These are phyloP conservation scores for Gadus chalcogrammus DNA, from an alignment of 2,113 vertebrate genomes.

Conservation along the genomic window DNA sequence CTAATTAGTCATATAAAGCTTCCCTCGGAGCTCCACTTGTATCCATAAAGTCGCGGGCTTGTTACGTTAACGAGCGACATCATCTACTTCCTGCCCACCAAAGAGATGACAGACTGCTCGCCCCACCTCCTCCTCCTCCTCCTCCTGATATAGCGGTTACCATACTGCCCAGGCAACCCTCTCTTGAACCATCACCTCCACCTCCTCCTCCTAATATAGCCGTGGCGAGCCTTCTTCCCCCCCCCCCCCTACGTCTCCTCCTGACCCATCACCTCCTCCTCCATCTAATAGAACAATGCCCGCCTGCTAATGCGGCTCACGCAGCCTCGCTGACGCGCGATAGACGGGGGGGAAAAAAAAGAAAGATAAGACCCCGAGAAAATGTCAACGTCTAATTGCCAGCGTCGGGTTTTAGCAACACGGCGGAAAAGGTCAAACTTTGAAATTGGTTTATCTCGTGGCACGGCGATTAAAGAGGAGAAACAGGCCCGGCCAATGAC, in stretches of 20 bases:
- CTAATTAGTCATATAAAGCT: too few species aligned
- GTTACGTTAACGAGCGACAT: too few species aligned
- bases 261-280: constrained; percentile 18
- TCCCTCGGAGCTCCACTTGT: too few species aligned
- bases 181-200: background rate
- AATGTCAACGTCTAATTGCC: constrained; percentile 65
- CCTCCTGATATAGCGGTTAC: constrained; percentile 28
- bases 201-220: constrained; percentile 30
- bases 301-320: constrained; percentile 13
- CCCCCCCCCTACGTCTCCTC: too few species aligned
- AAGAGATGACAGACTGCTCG: constrained; percentile 28
- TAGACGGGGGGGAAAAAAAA: too few species aligned
- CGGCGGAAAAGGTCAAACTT: constrained; percentile 51
- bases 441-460: constrained; percentile 22
- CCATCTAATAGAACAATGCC: constrained; percentile 29
- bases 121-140: constrained; percentile 21
- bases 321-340: constrained; percentile 25
- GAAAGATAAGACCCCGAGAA: constrained; percentile 13
- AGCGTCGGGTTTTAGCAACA: constrained; percentile 29
- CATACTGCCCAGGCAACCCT: constrained; percentile 7
- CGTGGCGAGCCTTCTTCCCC: constrained; percentile 8
- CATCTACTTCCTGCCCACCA: background rate
- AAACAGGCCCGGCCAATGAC: background rate
- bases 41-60: too few species aligned
- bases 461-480: constrained; percentile 9